A percentile compares a stretch with the other conserved stretches of the same genome.
These are phyloP conservation scores for Novumbra hubbsi DNA, from an alignment of 2,797 vertebrate species.

Conservation along the genomic window DNA sequence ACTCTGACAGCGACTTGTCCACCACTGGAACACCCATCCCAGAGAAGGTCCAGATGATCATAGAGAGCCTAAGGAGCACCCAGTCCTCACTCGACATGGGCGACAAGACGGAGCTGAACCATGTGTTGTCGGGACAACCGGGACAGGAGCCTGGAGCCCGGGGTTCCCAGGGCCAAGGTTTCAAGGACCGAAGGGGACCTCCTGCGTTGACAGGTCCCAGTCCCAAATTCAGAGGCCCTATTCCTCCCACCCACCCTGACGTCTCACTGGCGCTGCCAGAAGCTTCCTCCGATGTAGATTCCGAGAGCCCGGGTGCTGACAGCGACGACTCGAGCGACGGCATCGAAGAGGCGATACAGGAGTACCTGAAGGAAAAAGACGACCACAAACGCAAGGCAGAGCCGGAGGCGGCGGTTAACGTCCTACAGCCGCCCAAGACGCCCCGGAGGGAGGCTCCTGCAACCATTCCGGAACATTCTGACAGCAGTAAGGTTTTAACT, in stretches of 20 bases:
- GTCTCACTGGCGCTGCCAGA: slow-evolving; percentile 25
- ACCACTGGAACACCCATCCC: slow-evolving; percentile 75
- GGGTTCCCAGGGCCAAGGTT: slow-evolving; percentile 60
- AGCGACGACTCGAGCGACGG: slow-evolving; percentile 94
- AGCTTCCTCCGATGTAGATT: slow-evolving; percentile 47
- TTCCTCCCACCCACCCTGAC: slow-evolving; percentile 19
- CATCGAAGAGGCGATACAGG: slow-evolving; percentile 95
- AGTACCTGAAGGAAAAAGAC: slow-evolving; percentile 85
- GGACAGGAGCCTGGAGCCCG: background rate
- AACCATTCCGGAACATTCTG: slow-evolving; percentile 54
- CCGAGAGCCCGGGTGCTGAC: slow-evolving; percentile 79
- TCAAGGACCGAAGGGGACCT: slow-evolving; percentile 51
- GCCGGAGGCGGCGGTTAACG: slow-evolving; percentile 50
- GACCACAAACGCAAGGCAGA: slow-evolving; percentile 74
- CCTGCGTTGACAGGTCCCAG: slow-evolving; percentile 49
- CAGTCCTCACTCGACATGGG: slow-evolving; percentile 84
- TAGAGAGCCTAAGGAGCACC: slow-evolving; percentile 85
- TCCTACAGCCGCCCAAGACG: slow-evolving; percentile 61
- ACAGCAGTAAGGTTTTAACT: slow-evolving; percentile 55
- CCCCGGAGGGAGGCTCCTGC: slow-evolving; percentile 47
- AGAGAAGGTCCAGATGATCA: slow-evolving; percentile 90
- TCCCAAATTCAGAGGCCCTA: slow-evolving; percentile 49
- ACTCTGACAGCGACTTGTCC: slow-evolving; percentile 77
- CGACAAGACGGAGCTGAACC: slow-evolving; percentile 70
- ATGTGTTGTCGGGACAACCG: slow-evolving; percentile 66